Conservation (phyloP, 1,140 invertebrate genomes). For the Oppia nitens region DNA sequence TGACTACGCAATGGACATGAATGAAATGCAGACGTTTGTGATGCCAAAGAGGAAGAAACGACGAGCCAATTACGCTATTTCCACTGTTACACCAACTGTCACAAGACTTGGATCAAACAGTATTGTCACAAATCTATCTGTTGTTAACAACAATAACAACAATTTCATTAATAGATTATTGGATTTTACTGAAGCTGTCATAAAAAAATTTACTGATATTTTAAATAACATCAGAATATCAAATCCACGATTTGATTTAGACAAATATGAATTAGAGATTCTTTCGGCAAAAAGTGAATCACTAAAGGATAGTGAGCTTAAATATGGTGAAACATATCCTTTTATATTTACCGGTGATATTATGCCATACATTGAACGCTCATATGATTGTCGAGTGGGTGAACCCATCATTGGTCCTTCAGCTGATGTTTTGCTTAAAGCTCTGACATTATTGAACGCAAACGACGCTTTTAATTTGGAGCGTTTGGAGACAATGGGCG, state of each 20-base stretch:
- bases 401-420: neutral
- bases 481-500: conserved; percentile 64
- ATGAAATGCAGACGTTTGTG: neutral
- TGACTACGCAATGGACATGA: neutral
- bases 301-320: neutral
- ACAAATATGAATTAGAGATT: neutral
- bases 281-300: neutral
- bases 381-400: neutral
- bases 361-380: neutral
- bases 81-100: neutral
- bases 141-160: neutral
- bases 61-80: neutral
- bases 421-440: neutral
- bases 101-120: neutral
- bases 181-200: neutral
- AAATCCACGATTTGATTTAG: neutral
- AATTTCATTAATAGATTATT: too few species aligned
- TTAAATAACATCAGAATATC: neutral
- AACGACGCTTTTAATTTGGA: conserved; percentile 66
- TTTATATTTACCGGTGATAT: neutral
- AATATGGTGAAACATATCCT: neutral
- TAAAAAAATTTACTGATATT: neutral
- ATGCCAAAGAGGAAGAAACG: neutral
- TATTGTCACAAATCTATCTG: neutral
- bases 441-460: conserved; percentile 28